Evolutionary conservation across 2,797 vertebrate genomes (phyloP), one percentile per base, ranked within the genome.

Genomic region (Muscicapa comitata): DNA sequence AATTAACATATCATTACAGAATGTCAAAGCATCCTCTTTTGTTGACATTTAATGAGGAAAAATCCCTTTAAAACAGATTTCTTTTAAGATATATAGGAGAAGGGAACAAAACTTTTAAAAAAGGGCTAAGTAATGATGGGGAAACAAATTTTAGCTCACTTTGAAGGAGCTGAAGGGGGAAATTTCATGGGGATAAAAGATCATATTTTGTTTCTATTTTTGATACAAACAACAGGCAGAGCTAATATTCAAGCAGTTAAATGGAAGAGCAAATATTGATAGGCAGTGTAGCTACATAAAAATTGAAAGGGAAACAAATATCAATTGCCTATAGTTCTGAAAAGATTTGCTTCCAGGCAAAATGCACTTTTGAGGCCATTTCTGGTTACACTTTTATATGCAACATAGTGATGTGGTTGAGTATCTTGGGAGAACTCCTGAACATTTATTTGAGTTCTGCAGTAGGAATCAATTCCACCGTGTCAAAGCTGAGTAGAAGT

Each of bases 361-460:
- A 96, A 65, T 31, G 21, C 12, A 17, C 20, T 90, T 96, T 15
- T 40, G 38, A 81, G 43, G 48, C 28, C 28, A 72, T 57, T 79
- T 75, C 43, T 74, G 47, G 50, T 84, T 78, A 40, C 17, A 21
- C 19, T 9, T 29, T 28, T 68, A 25, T 61, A 24, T 48, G 31
- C 33, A 68, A n/a, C 10, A 25, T 1, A 33, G 38, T 48, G 62
- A 43, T 62, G 23, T 29, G 28, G 26, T 17, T 61, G 50, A 93
- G 86, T 47, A 90, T 25, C 43, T 93, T 50, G 54, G 42, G 29
- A 94, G 35, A 90, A 57, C 20, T 58, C 57, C 50, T 53, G 54
- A 91, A 80, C 35, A 37, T 58, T 93, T 68, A 77, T 86, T 91
- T 89, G 35, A 94, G 86, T 93, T 94, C 67, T 73, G 50, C 79